Base-by-base conservation (phyloP, 1,140 invertebrate genomes). In the Diabrotica virgifera region DNA sequence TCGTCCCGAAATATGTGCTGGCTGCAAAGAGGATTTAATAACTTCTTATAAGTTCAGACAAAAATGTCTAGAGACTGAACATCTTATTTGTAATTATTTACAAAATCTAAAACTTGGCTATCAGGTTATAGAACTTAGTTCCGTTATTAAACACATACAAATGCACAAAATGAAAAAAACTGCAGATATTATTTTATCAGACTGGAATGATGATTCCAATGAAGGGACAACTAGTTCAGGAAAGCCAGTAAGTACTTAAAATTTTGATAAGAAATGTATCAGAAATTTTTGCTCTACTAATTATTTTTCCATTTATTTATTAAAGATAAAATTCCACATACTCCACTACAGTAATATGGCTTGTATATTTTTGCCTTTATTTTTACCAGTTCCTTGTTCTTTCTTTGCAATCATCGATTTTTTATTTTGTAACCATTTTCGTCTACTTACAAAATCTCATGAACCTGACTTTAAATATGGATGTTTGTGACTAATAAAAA, bases 1-100 rank as follows among this genome's bases (percentile, higher is more conserved):
- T 38, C 35, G 50, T 40, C 65, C 65, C n/a, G 53, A 57, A 40
- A 36, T 66, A n/a, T 66, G 65, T 54, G 36, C n/a, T 12, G 9
- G 7, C 11, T 66, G 65, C 38, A 53, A 62, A 51, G 51, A 62
- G 11, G 13, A 38, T 35, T 40, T 66, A 6, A 13, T 13, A 9
- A 54, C 14, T 6, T 40, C 60, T 11, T 63, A 63, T 46, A 54
- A 35, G 10, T 66, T 66, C 14, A 62, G 55, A 6, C 50, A 53
- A n/a, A n/a, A 53, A 63, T 66, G 65, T 58, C 10, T 66, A 11
- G 35, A 56, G 11, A 52, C 60, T 13, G 65, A 63, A 51, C 52
- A 58, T 10, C 36, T 62, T 50, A 66, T 66, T 11, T 60, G 55
- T 8, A 58, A 40, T 51, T 66, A 59, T 36, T 6, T 63, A 6